Conservation (phyloP, 2,797 vertebrate species). For the Schizopygopsis pylzovi region DNA sequence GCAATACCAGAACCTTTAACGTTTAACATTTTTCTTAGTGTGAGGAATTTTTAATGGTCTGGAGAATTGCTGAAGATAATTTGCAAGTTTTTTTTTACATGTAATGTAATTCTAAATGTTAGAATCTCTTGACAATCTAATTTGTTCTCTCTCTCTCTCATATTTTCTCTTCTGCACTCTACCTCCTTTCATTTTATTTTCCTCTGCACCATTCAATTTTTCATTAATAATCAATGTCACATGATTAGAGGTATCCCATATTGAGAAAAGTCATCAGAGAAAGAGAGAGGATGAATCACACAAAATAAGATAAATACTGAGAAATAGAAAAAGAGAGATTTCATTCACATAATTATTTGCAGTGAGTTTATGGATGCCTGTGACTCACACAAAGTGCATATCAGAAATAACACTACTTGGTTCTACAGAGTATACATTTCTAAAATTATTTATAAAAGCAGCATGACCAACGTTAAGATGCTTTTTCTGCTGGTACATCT, state of each 20-base stretch:
- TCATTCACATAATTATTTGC: constrained; percentile 2
- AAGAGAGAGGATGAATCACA: not conserved
- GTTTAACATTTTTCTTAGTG: not conserved
- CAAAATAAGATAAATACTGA: constrained; percentile 20
- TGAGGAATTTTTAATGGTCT: not conserved
- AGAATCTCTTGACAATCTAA: not conserved
- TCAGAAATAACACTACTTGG: constrained; percentile 5
- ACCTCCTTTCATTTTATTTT: constrained; percentile 12
- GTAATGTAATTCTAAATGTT: not conserved
- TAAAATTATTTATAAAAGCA: constrained; percentile 3
- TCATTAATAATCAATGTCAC: constrained; percentile 18
- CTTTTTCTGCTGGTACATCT: constrained; percentile 9
- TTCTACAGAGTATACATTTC: not conserved
- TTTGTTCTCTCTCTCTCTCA: not conserved
- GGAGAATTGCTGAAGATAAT: not conserved
- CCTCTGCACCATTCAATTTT: not conserved
- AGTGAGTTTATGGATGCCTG: not conserved
- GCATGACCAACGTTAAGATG: not conserved
- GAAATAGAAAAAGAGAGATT: not conserved
- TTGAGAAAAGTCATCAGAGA: constrained; percentile 17
- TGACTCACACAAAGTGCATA: constrained; percentile 9
- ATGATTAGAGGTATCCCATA: constrained; percentile 12
- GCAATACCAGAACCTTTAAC: not conserved
- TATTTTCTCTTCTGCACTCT: not conserved
- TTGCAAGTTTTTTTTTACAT: not conserved